Percentiles rank a stretch among this genome's conserved stretches.
phyloP scores from a whole-genome alignment of 1,140 invertebrate genomes.

The Danaus melanippus region DNA sequence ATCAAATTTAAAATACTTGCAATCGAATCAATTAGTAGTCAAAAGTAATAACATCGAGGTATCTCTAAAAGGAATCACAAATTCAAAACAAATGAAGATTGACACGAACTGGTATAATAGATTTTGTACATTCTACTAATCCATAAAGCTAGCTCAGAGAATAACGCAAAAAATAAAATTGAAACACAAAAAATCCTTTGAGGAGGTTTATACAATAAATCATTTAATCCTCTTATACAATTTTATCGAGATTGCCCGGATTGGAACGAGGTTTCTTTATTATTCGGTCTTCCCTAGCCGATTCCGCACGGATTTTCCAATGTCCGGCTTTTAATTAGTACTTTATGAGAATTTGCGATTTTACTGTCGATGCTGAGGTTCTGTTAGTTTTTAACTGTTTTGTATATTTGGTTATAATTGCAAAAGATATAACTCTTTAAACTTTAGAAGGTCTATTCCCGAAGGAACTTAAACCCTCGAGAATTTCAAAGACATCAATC shows the following conservation, averaged over 20 bases:
- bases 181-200: conserved; percentile 60
- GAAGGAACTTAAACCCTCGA: conserved; percentile 28
- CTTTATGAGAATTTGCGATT: conserved; percentile 26
- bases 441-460: conserved; percentile 14
- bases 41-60: conserved; percentile 27
- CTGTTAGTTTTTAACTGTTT: conserved; percentile 6
- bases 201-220: conserved; percentile 64
- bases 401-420: not conserved
- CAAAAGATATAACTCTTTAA: conserved; percentile 5
- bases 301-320: conserved; percentile 24
- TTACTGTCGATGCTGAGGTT: conserved; percentile 24
- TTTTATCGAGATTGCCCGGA: conserved; percentile 62
- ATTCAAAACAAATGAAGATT: conserved; percentile 38
- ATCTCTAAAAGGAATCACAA: conserved; percentile 28
- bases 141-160: conserved; percentile 43
- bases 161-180: conserved; percentile 56
- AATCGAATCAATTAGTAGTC: conserved; percentile 24
- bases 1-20: not conserved
- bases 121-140: conserved; percentile 44
- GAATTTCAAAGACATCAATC: conserved; percentile 55
- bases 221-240: conserved; percentile 67
- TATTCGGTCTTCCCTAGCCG: conserved; percentile 27
- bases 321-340: conserved; percentile 33
- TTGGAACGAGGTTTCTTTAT: conserved; percentile 32
- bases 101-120: conserved; percentile 45